Percentiles rank a stretch among this genome's conserved stretches.
Conservation (phyloP, 2,797 vertebrate genomes). For the Pangasius sanitwongsei region DNA sequence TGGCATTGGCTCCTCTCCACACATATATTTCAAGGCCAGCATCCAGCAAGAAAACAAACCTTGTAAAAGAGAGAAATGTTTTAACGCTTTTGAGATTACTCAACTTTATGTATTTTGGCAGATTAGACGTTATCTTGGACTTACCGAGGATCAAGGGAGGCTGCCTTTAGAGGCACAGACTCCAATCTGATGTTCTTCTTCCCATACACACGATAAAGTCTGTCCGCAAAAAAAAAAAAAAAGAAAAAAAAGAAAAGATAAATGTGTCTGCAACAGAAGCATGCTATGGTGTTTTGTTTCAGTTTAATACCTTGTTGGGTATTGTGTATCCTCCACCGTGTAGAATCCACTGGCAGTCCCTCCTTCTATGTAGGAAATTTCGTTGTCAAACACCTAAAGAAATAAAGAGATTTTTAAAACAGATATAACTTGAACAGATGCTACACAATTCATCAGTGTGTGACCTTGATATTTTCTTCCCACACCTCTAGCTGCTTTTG, state of each 20-base stretch:
- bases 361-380: slow-evolving; percentile 97
- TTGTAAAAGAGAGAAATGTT: slow-evolving; percentile 56
- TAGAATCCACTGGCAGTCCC: slow-evolving; percentile 95
- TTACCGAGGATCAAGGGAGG: slow-evolving; percentile 91
- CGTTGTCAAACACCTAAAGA: slow-evolving; percentile 87
- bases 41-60: slow-evolving; percentile 94
- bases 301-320: slow-evolving; percentile 79
- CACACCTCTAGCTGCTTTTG: background rate
- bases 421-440: background rate
- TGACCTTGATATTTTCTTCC: too few species aligned
- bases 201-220: slow-evolving; percentile 91
- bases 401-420: background rate
- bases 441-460: too few species aligned
- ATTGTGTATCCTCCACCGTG: slow-evolving; percentile 89
- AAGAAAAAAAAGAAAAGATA: too few species aligned
- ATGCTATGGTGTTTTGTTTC: background rate
- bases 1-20: slow-evolving; percentile 92
- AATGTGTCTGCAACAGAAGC: background rate
- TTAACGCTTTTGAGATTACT: background rate
- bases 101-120: background rate
- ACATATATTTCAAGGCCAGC: slow-evolving; percentile 83
- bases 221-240: slow-evolving; percentile 56
- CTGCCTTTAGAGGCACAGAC: slow-evolving; percentile 85
- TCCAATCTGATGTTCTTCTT: slow-evolving; percentile 95
- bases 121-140: slow-evolving; percentile 19